These are phyloP conservation scores for Meiosimyza platycephala DNA, from an alignment of 2,888 invertebrate genomes.

Conservation along the genomic window DNA sequence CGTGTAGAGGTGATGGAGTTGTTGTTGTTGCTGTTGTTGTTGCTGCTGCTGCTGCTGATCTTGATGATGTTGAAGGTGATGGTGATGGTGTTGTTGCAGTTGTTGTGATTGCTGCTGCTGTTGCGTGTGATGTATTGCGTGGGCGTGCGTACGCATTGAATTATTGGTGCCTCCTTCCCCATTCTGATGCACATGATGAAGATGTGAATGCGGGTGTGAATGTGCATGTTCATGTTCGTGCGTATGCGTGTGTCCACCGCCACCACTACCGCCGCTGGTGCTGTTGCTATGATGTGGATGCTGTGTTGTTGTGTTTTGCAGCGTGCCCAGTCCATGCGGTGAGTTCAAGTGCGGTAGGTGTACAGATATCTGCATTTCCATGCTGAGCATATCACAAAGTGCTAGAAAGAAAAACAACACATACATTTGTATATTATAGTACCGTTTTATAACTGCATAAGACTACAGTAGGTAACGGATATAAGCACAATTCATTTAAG, in stretches of 20 bases:
- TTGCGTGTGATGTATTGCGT: not conserved
- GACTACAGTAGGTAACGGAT: too few species aligned
- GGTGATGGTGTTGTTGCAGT: constrained; percentile 14
- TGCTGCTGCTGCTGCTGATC: not conserved
- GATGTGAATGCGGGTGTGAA: constrained; percentile 16
- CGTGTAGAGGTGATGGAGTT: constrained; percentile 25
- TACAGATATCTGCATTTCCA: constrained; percentile 44
- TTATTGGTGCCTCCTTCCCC: constrained; percentile 6
- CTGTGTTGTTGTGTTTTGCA: constrained; percentile 22
- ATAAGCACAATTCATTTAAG: too few species aligned
- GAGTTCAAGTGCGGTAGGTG: constrained; percentile 18
- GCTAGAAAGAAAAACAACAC: constrained; percentile 5
- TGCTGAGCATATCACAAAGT: constrained; percentile 43
- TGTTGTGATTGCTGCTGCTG: constrained; percentile 10
- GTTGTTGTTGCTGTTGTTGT: constrained; percentile 5
- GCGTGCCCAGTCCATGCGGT: constrained; percentile 17
- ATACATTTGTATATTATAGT: too few species aligned
- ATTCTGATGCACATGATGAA: constrained; percentile 16
- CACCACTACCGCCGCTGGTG: not conserved
- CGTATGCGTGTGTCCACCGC: constrained; percentile 10
- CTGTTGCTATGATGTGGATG: not conserved
- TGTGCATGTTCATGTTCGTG: constrained; percentile 16
- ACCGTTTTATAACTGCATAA: too few species aligned
- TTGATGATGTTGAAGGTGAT: constrained; percentile 8
- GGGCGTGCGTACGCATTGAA: too few species aligned